phyloP scores from a whole-genome alignment of 2,113 vertebrate species.

The Sporophila hypoxantha region DNA sequence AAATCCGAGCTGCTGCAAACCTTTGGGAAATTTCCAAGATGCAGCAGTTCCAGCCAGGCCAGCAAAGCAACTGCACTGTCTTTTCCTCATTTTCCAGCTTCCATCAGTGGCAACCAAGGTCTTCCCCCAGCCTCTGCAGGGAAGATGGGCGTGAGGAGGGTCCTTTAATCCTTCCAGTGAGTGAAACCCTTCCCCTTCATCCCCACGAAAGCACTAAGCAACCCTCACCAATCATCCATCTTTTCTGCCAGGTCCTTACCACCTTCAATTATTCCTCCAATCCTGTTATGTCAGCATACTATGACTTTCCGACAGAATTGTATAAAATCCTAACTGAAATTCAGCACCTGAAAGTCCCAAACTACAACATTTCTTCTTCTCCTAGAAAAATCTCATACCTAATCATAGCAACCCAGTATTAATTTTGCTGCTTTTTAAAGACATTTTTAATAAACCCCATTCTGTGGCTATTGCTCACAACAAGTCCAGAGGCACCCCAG shows the following conservation, averaged over 20 bases:
- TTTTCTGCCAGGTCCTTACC: background rate
- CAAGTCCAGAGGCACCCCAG: background rate
- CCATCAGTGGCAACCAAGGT: background rate
- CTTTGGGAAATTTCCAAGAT: background rate
- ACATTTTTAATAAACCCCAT: background rate
- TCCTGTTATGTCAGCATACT: background rate
- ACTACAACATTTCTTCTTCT: background rate
- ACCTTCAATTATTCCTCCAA: background rate
- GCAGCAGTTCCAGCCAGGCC: fast-evolving
- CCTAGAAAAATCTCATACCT: background rate
- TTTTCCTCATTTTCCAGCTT: background rate
- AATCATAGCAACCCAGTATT: background rate
- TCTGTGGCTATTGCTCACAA: background rate
- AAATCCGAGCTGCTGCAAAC: background rate
- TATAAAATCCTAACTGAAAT: background rate
- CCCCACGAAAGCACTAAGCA: background rate
- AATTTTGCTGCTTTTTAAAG: background rate
- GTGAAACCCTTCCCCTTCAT: background rate
- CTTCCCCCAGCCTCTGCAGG: background rate
- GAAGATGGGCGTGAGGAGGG: background rate
- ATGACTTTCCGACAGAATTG: background rate
- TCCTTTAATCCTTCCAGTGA: background rate
- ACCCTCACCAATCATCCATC: background rate
- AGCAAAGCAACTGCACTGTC: background rate
- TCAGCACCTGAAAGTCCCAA: background rate